These are phyloP conservation scores for Thaleichthys pacificus DNA, from an alignment of 2,797 vertebrate genomes.

Conservation along the genomic window DNA sequence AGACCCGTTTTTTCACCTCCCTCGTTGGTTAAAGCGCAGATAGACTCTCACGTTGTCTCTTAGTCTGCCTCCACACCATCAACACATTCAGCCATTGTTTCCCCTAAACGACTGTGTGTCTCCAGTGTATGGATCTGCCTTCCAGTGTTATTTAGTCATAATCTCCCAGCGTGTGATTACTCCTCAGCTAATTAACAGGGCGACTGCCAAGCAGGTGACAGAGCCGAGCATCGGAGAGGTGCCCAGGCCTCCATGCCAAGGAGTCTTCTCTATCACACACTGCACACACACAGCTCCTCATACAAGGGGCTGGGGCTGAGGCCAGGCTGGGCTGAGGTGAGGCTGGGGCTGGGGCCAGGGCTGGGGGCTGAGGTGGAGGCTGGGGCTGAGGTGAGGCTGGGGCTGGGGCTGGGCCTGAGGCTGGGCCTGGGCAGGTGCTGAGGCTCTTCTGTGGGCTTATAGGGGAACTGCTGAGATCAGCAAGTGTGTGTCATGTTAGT, in stretches of 20 bases:
- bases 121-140: slow-evolving; percentile 68
- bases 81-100: slow-evolving; percentile 54
- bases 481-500: slow-evolving; percentile 59
- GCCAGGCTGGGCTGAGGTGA: neutral
- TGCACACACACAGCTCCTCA: slow-evolving; percentile 20
- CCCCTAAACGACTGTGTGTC: slow-evolving; percentile 53
- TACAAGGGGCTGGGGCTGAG: neutral
- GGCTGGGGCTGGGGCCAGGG: neutral
- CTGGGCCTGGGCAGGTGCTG: slow-evolving; percentile 28
- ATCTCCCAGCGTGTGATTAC: slow-evolving; percentile 71
- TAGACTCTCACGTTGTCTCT: slow-evolving; percentile 41
- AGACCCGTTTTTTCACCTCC: slow-evolving; percentile 51
- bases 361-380: neutral
- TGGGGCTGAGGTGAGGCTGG: slow-evolving; percentile 23
- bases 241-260: slow-evolving; percentile 20
- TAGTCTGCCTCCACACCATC: slow-evolving; percentile 15
- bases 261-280: slow-evolving; percentile 14
- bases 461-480: slow-evolving; percentile 69
- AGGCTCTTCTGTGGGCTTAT: slow-evolving; percentile 6
- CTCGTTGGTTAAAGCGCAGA: slow-evolving; percentile 61
- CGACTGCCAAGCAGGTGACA: slow-evolving; percentile 71
- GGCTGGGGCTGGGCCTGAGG: slow-evolving; percentile 26
- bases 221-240: slow-evolving; percentile 34
- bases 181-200: slow-evolving; percentile 70
- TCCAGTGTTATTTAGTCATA: slow-evolving; percentile 63